These are phyloP conservation scores for Tenualosa ilisha DNA, from an alignment of 2,797 vertebrate species.

Conservation along the genomic window DNA sequence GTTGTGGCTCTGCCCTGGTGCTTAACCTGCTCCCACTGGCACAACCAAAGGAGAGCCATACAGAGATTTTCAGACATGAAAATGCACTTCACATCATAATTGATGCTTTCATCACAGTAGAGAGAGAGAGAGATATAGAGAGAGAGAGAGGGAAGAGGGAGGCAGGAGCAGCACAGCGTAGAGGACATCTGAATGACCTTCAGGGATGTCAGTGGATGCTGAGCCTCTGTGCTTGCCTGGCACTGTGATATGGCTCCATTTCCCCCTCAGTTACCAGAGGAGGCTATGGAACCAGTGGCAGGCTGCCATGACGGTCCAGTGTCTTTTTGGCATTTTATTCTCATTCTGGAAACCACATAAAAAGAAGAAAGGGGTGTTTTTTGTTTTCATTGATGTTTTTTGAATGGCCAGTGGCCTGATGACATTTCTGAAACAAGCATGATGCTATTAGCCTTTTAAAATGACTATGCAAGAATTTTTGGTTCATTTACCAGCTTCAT, in stretches of 20 bases:
- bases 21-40: not conserved
- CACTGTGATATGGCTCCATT: constrained; percentile 31
- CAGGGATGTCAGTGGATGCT: constrained; percentile 63
- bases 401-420: not conserved
- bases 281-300: constrained; percentile 50
- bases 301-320: constrained; percentile 38
- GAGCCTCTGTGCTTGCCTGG: constrained; percentile 38
- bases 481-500: too few relatives aligned
- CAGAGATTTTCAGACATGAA: constrained; percentile 59
- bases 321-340: constrained; percentile 23
- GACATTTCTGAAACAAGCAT: not conserved
- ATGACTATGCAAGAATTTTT: too few relatives aligned
- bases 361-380: not conserved
- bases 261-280: constrained; percentile 39
- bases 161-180: constrained; percentile 55
- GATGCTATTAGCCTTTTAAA: not conserved
- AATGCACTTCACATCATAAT: constrained; percentile 65
- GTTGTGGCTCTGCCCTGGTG: constrained; percentile 33
- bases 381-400: constrained; percentile 7
- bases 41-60: constrained; percentile 41
- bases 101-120: constrained; percentile 63
- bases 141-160: constrained; percentile 48
- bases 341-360: constrained; percentile 5
- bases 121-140: constrained; percentile 24
- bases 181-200: constrained; percentile 66